phyloP scores from a whole-genome alignment of 2,113 vertebrate genomes.

The Machaerirhynchus nigripectus region DNA sequence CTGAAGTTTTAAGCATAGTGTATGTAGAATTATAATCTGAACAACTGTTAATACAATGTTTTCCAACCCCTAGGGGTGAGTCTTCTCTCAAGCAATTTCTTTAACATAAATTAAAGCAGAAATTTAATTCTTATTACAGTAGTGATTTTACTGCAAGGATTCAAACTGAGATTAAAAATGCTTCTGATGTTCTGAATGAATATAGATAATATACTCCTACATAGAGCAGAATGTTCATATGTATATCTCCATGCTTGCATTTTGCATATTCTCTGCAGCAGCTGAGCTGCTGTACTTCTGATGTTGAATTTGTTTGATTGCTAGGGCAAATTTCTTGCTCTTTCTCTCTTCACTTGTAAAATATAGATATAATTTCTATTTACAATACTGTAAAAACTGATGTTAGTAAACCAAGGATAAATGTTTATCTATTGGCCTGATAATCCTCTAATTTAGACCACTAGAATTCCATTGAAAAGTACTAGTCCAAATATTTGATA shows the following conservation, averaged over 20 bases:
- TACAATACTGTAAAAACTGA: neutral
- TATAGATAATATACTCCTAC: neutral
- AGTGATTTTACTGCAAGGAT: neutral
- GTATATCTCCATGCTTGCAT: neutral
- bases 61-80: neutral
- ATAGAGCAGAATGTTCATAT: neutral
- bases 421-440: neutral
- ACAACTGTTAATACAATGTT: neutral
- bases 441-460: neutral
- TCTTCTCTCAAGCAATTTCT: neutral
- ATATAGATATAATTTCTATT: neutral
- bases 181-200: neutral
- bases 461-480: neutral
- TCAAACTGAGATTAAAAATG: conserved; percentile 8
- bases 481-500: neutral
- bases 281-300: neutral
- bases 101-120: neutral
- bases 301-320: neutral
- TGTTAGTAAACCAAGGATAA: neutral
- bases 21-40: neutral
- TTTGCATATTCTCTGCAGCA: neutral
- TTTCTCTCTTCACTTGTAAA: neutral
- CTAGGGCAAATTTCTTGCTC: neutral
- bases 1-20: neutral
- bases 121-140: neutral